Evolutionary conservation across 1,140 invertebrate genomes (phyloP).

Genomic region (Ceratosolen solmsi): DNA sequence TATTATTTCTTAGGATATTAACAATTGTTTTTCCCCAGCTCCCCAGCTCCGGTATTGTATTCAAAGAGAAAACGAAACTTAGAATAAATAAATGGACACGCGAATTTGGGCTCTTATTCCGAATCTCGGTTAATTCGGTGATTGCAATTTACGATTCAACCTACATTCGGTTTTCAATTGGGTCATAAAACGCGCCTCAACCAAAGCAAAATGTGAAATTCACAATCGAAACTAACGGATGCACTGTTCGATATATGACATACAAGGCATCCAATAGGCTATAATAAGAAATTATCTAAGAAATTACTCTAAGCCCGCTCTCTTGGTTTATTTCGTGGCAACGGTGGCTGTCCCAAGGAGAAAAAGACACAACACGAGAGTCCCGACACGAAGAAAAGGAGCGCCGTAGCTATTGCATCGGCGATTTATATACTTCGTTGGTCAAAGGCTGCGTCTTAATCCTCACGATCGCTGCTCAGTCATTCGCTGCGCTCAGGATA

Average conservation of each 20-base stretch:
- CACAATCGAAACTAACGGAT: too few species aligned
- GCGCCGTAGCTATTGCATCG: background rate
- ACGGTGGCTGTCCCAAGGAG: background rate
- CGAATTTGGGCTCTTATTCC: background rate
- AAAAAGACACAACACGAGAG: background rate
- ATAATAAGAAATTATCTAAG: background rate
- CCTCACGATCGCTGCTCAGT: conserved; percentile 27
- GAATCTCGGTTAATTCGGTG: background rate
- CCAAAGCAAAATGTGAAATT: too few species aligned
- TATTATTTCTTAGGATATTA: background rate
- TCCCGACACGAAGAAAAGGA: background rate
- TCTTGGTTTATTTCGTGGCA: background rate
- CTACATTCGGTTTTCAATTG: background rate
- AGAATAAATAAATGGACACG: background rate
- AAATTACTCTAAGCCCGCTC: background rate
- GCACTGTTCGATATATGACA: too few species aligned
- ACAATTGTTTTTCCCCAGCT: background rate
- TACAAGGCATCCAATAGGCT: too few species aligned
- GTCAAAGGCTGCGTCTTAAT: conserved; percentile 2
- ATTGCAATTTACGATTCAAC: background rate
- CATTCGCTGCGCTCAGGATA: conserved; percentile 3
- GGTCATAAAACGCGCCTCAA: too few species aligned
- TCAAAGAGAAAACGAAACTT: background rate
- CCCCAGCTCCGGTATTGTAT: too few species aligned
- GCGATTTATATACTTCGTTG: conserved; percentile 20